Percentiles rank a stretch among this genome's conserved stretches.
Conservation (phyloP, 2,113 vertebrate genomes). For the Clarias macrocephalus region DNA sequence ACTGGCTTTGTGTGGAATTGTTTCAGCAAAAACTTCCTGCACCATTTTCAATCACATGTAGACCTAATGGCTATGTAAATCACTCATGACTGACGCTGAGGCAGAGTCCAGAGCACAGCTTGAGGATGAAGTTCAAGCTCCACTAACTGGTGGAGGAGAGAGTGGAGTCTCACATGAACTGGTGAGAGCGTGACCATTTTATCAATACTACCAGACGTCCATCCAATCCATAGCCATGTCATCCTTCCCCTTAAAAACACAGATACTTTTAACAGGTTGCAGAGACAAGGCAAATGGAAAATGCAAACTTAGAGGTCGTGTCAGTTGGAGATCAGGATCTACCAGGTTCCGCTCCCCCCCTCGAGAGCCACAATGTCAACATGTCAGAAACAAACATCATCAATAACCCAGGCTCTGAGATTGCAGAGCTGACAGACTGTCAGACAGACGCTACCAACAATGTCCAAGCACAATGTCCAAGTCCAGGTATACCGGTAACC, state of each 20-base stretch:
- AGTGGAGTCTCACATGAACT: not conserved
- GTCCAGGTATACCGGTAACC: slow-evolving; percentile 66
- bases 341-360: slow-evolving; percentile 55
- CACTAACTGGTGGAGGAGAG: slow-evolving; percentile 17
- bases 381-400: slow-evolving; percentile 25
- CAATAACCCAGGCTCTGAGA: slow-evolving; percentile 31
- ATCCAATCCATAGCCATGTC: not conserved
- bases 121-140: slow-evolving; percentile 25
- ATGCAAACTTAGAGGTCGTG: slow-evolving; percentile 65
- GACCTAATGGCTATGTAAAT: slow-evolving; percentile 30
- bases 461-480: slow-evolving; percentile 39
- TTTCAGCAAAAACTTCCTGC: not conserved
- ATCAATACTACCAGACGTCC: not conserved
- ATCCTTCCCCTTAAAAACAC: not conserved
- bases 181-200: slow-evolving; percentile 5
- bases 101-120: slow-evolving; percentile 12
- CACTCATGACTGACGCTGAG: slow-evolving; percentile 48
- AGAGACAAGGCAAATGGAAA: slow-evolving; percentile 38
- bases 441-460: slow-evolving; percentile 29
- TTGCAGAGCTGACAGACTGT: slow-evolving; percentile 19
- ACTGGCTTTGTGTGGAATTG: not conserved
- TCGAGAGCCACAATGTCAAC: slow-evolving; percentile 50
- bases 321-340: slow-evolving; percentile 72
- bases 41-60: not conserved
- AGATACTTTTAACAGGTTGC: slow-evolving; percentile 41